Base-by-base conservation (phyloP, 2,113 vertebrate species). In the Tylochromis polylepis region DNA sequence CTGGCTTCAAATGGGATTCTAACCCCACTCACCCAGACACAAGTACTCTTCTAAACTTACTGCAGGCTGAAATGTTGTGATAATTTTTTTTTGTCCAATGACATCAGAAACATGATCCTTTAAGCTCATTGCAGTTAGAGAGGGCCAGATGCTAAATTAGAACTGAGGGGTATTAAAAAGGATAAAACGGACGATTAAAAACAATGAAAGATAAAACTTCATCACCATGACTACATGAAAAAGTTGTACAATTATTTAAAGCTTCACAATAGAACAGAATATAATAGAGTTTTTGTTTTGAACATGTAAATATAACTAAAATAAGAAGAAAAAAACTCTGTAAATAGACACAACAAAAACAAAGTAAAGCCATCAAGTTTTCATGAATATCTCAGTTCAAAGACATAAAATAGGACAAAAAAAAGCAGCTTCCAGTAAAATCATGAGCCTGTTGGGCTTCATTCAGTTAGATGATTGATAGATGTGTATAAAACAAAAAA, bases 251-350 rank as follows among this genome's bases (percentile, higher is more conserved):
- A 43, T 51, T 77, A 20, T 29, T 77, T 77, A 51, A 51, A 75
- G 70, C 16, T 31, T 51, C 60, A 38, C 11, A 65, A 38, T n/a
- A 38, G 18, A n/a, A 65, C 31, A 1, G 36, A 65, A 65, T 6
- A 8, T 4, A 29, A 29, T 29, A 1, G 29, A 65, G 12, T 38
- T 65, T 60, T 34, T 38, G 2, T 0, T 65, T 65, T 38, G 2
- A 65, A 65, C 0, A 8, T 8, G 34, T 58, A 14, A 36, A 65
- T 34, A 34, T 7, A 8, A 34, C 34, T 34, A 38, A 65, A 65
- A 11, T 5, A 12, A 0, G 10, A 7, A 0, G 3, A 5, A 34
- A 58, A 55, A 65, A 65, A 36, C 2, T 34, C 6, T 34, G 6
- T 6, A 34, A 34, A 34, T 20, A 8, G 6, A 65, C 0, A 36